A percentile compares a stretch with the other conserved stretches of the same genome.
phyloP scores from a whole-genome alignment of 2,113 vertebrate genomes.

The Phalacrocorax pelagicus region DNA sequence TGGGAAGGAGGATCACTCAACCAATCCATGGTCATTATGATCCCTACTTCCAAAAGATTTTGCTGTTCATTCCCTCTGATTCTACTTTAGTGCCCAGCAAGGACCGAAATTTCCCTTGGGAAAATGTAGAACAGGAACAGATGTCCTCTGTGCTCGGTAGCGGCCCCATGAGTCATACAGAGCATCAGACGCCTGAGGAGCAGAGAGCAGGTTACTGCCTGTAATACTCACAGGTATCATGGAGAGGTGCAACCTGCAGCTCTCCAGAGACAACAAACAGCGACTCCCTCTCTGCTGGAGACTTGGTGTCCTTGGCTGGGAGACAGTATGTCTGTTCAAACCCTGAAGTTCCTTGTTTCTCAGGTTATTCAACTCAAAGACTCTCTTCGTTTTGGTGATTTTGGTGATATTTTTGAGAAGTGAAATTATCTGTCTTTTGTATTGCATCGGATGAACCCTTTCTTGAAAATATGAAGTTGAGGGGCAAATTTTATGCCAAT shows the following conservation, averaged over 20 bases:
- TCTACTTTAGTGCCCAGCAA: background rate
- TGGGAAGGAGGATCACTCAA: background rate
- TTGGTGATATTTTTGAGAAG: background rate
- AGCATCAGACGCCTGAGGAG: background rate
- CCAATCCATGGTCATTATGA: background rate
- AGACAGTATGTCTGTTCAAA: rapidly evolving
- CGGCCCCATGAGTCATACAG: background rate
- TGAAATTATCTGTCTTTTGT: background rate
- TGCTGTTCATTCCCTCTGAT: background rate
- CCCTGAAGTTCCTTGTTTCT: background rate
- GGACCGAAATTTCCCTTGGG: background rate
- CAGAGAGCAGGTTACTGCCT: background rate
- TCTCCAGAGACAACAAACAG: background rate
- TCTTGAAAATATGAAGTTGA: background rate
- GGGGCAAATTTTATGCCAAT: background rate
- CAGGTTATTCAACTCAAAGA: background rate
- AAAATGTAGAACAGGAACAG: background rate
- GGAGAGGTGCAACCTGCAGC: background rate
- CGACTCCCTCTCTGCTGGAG: background rate
- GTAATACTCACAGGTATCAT: background rate
- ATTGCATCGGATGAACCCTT: background rate
- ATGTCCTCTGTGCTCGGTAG: background rate
- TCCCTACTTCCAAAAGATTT: background rate
- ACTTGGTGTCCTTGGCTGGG: background rate
- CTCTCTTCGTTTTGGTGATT: background rate